These are phyloP conservation scores for Gallinago nigripennis DNA, from an alignment of 2,797 vertebrate species.

Conservation along the genomic window DNA sequence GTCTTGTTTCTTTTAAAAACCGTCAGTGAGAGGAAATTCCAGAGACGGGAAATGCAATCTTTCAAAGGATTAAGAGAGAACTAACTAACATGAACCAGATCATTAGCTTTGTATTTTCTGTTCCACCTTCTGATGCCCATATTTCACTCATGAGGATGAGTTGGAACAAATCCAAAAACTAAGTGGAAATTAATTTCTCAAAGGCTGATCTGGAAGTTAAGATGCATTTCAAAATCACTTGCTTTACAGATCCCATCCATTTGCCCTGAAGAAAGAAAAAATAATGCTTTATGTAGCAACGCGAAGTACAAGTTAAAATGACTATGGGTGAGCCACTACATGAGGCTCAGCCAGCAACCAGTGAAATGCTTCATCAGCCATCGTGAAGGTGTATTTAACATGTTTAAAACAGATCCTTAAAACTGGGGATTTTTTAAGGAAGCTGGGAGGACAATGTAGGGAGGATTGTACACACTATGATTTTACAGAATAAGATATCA, in stretches of 20 bases:
- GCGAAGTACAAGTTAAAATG: not conserved
- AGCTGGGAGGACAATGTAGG: not conserved
- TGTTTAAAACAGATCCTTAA: not conserved
- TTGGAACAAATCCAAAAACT: constrained; percentile 54
- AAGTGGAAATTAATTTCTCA: constrained; percentile 72
- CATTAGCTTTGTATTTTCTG: constrained; percentile 71
- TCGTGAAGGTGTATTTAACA: not conserved
- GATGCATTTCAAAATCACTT: constrained; percentile 46
- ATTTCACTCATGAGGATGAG: constrained; percentile 60
- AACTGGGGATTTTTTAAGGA: not conserved
- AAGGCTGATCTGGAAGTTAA: constrained; percentile 64
- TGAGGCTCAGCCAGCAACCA: not conserved
- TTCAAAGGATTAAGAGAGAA: constrained; percentile 72
- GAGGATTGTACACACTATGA: not conserved
- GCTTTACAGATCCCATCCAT: constrained; percentile 37
- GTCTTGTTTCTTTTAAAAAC: constrained; percentile 64
- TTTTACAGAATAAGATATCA: not conserved
- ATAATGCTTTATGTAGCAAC: constrained; percentile 33
- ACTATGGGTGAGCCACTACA: not conserved
- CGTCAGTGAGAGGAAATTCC: constrained; percentile 32
- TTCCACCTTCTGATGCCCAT: constrained; percentile 64
- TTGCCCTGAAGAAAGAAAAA: constrained; percentile 36
- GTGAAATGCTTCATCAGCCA: not conserved
- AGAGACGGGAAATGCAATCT: constrained; percentile 55
- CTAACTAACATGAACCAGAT: constrained; percentile 72